A percentile compares a stretch with the other conserved stretches of the same genome.
These are phyloP conservation scores for Diadumene lineata DNA, from an alignment of 92 coral and sea anemone species.

Conservation along the genomic window DNA sequence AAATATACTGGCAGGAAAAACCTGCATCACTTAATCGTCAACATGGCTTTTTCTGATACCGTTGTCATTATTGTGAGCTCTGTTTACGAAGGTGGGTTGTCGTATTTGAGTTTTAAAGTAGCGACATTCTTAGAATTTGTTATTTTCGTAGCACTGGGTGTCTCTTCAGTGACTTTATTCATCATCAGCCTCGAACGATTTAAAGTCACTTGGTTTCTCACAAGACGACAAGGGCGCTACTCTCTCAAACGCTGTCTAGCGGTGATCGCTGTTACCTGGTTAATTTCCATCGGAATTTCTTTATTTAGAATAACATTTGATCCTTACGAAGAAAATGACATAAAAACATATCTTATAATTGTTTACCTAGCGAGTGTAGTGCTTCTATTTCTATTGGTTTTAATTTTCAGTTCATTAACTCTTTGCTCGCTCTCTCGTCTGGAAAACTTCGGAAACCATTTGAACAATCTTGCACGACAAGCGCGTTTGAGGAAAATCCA, in stretches of 20 bases:
- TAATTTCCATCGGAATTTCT: background rate
- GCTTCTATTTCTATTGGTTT: background rate
- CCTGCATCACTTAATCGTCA: background rate
- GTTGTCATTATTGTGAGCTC: background rate
- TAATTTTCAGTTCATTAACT: background rate
- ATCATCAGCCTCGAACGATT: background rate
- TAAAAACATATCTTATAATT: too few relatives aligned
- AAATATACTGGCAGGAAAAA: background rate
- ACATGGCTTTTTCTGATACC: background rate
- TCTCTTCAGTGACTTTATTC: background rate
- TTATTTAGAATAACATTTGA: background rate
- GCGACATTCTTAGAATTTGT: background rate
- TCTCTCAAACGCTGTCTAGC: background rate
- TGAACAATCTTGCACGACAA: background rate
- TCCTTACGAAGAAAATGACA: background rate
- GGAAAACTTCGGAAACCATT: background rate
- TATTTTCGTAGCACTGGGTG: background rate
- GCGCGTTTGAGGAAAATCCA: background rate
- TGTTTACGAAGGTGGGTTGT: background rate
- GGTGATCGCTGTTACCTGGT: background rate
- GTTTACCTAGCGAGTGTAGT: background rate
- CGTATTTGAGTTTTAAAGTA: too few relatives aligned
- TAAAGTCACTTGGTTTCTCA: background rate
- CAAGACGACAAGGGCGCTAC: background rate
- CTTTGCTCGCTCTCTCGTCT: background rate